phyloP scores from a whole-genome alignment of 1,140 invertebrate species.

The Theocolax elegans region DNA sequence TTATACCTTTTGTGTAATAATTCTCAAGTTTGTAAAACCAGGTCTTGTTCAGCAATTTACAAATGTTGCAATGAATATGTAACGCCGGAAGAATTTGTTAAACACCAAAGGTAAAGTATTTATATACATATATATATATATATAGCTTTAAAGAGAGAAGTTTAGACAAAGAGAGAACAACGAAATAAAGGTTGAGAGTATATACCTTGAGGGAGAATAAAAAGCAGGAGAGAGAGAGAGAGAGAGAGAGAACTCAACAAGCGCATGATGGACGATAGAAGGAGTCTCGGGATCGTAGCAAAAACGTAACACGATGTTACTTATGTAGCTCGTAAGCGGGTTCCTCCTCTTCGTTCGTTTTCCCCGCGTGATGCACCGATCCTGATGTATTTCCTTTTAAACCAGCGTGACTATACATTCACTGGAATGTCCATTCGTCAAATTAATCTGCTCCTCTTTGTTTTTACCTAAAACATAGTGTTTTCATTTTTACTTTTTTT shows the following conservation, averaged over 20 bases:
- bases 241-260: not conserved
- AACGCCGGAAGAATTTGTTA: slow-evolving; percentile 2
- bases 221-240: not conserved
- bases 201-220: not conserved
- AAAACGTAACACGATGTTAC: slow-evolving; percentile 48
- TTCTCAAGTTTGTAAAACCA: too few relatives aligned
- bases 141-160: too few relatives aligned
- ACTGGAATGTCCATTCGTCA: slow-evolving; percentile 37
- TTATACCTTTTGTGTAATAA: too few relatives aligned
- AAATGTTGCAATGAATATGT: slow-evolving; percentile 17
- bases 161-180: too few relatives aligned
- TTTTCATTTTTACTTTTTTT: too few relatives aligned
- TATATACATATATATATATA: too few relatives aligned
- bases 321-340: slow-evolving; percentile 35
- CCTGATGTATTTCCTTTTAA: slow-evolving; percentile 43
- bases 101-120: slow-evolving; percentile 1
- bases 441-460: slow-evolving; percentile 23
- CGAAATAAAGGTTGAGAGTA: too few relatives aligned
- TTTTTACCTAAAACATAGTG: too few relatives aligned
- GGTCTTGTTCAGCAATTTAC: not conserved
- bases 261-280: slow-evolving; percentile 46
- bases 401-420: slow-evolving; percentile 24
- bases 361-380: too few relatives aligned
- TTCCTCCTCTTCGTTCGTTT: too few relatives aligned
- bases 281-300: slow-evolving; percentile 40